These are phyloP conservation scores for Hydrochoerus hydrochaeris DNA, from an alignment of 2,113 vertebrate species.

Conservation along the genomic window DNA sequence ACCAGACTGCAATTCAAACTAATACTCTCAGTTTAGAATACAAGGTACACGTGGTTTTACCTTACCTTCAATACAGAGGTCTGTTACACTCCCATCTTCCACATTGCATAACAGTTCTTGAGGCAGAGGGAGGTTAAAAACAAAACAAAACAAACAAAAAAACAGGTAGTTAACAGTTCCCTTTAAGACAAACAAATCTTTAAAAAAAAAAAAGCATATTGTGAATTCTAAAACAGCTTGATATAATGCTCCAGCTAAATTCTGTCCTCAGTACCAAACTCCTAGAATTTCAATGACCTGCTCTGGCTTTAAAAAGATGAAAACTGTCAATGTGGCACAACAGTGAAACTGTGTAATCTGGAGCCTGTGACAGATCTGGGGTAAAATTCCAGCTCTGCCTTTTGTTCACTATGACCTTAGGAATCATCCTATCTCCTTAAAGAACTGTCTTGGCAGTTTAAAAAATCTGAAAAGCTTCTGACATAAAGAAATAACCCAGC, in stretches of 20 bases:
- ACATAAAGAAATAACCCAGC: slow-evolving; percentile 6
- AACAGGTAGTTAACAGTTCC: background rate
- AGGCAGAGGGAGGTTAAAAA: slow-evolving; percentile 59
- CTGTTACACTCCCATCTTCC: slow-evolving; percentile 87
- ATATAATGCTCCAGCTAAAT: slow-evolving; percentile 48
- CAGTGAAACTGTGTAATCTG: background rate
- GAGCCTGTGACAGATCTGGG: background rate
- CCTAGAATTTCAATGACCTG: slow-evolving; percentile 25
- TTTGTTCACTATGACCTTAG: background rate
- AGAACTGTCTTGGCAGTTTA: background rate
- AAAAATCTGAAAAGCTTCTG: slow-evolving; percentile 30
- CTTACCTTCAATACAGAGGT: slow-evolving; percentile 92
- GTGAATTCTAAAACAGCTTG: slow-evolving; percentile 49
- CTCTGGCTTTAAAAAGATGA: slow-evolving; percentile 48
- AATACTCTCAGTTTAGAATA: background rate
- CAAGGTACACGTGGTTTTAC: background rate
- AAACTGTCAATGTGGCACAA: background rate
- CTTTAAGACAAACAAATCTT: background rate
- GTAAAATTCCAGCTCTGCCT: slow-evolving; percentile 11
- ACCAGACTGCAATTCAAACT: background rate
- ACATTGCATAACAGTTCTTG: slow-evolving; percentile 89
- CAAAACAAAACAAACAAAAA: background rate
- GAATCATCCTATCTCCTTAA: background rate
- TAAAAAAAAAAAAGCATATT: slow-evolving; percentile 35
- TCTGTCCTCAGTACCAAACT: slow-evolving; percentile 22